Percentiles rank a stretch among this genome's conserved stretches.
These are phyloP conservation scores for Gorsachius magnificus DNA, from an alignment of 2,797 vertebrate genomes.

Conservation along the genomic window DNA sequence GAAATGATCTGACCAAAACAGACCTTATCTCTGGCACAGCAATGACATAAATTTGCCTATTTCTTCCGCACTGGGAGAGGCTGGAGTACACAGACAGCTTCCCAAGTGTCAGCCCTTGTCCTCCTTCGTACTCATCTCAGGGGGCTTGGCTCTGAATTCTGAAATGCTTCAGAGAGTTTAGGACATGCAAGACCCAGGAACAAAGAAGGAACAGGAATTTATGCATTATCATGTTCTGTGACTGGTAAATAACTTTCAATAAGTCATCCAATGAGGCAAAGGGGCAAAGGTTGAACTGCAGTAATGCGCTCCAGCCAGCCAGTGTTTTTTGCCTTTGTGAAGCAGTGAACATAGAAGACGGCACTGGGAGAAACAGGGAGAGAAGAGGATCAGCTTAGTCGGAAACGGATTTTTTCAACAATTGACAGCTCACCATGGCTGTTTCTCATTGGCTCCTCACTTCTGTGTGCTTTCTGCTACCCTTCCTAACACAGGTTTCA, in stretches of 20 bases:
- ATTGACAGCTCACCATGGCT: neutral
- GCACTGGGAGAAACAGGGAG: neutral
- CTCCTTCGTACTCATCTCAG: neutral
- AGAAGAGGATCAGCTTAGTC: neutral
- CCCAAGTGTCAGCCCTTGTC: neutral
- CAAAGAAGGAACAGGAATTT: neutral
- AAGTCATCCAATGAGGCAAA: slow-evolving; percentile 49
- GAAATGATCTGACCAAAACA: neutral
- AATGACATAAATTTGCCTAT: neutral
- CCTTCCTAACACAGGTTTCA: neutral
- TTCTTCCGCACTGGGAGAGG: neutral
- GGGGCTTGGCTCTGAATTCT: neutral
- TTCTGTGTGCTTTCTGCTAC: neutral
- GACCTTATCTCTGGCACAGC: neutral
- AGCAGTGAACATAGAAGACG: neutral
- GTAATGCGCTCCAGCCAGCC: neutral
- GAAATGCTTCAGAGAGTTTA: neutral
- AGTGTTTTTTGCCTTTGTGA: neutral
- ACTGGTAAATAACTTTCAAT: neutral
- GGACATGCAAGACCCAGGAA: neutral
- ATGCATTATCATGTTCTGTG: neutral
- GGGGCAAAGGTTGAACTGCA: slow-evolving; percentile 65
- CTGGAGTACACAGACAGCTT: neutral
- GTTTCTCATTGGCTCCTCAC: neutral
- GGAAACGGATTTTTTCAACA: neutral